Evolutionary conservation across 2,113 vertebrate genomes (phyloP), one percentile per base, ranked within the genome.

Genomic region (Hemibagrus wyckioides): DNA sequence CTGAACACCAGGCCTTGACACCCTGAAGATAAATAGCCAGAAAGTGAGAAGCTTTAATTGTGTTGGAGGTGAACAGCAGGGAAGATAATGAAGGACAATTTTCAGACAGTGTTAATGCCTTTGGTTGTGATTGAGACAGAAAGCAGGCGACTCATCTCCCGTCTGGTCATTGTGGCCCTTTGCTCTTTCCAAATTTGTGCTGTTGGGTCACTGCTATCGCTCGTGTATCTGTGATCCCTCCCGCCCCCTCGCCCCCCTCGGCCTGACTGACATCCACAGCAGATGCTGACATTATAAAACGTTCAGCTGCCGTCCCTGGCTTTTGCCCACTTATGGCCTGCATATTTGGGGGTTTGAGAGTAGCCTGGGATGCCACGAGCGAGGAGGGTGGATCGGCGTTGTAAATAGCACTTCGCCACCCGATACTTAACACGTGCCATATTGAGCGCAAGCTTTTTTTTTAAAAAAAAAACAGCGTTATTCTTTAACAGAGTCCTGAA

Each of bases 231-330:
- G 57, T 54, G 41, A 79, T 71, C 48, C 86, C 63, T 63, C 82
- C 73, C 73, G 92, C 94, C 94, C 93, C 80, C 94, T 14, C 67
- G 44, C 76, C 84, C 30, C 63, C 54, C 4, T 77, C 50, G 59
- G 96, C 95, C 95, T 97, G 96, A 97, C 95, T 97, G 97, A 97
- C 97, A 97, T 94, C 95, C 95, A 93, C 96, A 97, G 96, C 97
- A 99, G 97, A 99, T 97, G 97, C 97, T 99, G 98, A 98, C 98
- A 98, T 98, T 98, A 98, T 98, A 97, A 98, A 97, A 98, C 96
- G 96, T 94, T 93, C 93, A 89, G 93, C 90, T 93, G 93, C 93
- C 92, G 92, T 93, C 91, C 59, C 80, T 96, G 95, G 94, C 97
- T 97, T 97, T 95, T 99, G 97, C 96, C 98, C 97, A 94, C 95